Evolutionary conservation across 2,797 vertebrate genomes (phyloP), one percentile per base, ranked within the genome.

Genomic region (Salmo trutta): DNA sequence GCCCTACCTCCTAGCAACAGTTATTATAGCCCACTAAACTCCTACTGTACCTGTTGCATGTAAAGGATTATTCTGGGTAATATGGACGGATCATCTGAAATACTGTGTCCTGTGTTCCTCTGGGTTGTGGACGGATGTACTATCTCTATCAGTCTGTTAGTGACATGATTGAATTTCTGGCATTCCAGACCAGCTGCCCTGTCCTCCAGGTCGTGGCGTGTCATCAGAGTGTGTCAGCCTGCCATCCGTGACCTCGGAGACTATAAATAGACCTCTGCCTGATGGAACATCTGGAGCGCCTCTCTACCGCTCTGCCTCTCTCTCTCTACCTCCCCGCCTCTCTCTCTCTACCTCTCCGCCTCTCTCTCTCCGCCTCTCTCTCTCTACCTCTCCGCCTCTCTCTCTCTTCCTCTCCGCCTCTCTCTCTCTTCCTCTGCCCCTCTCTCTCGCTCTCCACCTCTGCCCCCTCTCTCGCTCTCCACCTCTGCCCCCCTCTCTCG

Each of bases 241-340:
- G 66, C 3, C 56, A 36, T 74, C 3, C 0, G 0, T 33, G 64
- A 76, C 36, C 54, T 67, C 66, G 19, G 31, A 73, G 36, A 71
- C 72, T 79, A 78, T 74, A 80, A 77, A 81, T 85, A 82, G 67
- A 68, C 27, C 27, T 56, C 41, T 59, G 64, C 47, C 51, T 66
- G 56, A 36, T 29, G 29, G 47, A 81, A 85, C 79, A 84, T 83
- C 81, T 84, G 80, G 73, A 77, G 53, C 27, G 27, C 47, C 53
- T 0, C 66, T 17, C 29, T 41, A 36, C 51, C 54, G 47, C 33
- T 52, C 33, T 74, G 0, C 4, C 31, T 5, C 31, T 5, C 31
- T 4, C 31, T 4, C 1, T 7, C 31, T 31, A 4, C 4, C 31
- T 4, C 31, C 4, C 31, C 31, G 5, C 1, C 33, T 36, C 5